phyloP scores from a whole-genome alignment of 2,797 vertebrate species.

The Cheirogaleus major region DNA sequence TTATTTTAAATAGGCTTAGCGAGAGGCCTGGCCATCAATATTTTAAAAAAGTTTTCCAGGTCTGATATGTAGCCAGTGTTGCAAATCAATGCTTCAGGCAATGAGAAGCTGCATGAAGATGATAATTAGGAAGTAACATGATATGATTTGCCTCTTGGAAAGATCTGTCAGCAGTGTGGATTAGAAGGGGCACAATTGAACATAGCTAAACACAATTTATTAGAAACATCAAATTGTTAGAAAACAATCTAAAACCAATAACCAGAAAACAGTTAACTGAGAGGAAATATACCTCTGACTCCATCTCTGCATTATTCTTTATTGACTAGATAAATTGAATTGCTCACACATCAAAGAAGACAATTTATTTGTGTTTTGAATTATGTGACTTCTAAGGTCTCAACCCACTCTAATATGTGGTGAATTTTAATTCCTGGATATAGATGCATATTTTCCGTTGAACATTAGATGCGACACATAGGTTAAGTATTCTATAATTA shows the following conservation, averaged over 20 bases:
- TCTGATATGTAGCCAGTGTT: neutral
- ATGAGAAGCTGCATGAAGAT: neutral
- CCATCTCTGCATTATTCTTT: conserved; percentile 29
- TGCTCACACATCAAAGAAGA: conserved; percentile 34
- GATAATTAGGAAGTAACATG: conserved; percentile 21
- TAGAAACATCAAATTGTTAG: conserved; percentile 43
- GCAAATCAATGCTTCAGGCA: conserved; percentile 19
- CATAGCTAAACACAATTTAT: conserved; percentile 10
- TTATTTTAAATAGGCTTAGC: neutral
- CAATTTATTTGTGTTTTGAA: conserved; percentile 28
- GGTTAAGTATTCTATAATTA: neutral
- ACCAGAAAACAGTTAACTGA: conserved; percentile 42
- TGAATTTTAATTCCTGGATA: neutral
- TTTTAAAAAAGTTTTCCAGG: neutral
- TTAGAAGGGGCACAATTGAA: neutral
- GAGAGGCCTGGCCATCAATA: neutral
- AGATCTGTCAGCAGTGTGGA: neutral
- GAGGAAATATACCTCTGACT: conserved; percentile 51
- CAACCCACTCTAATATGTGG: neutral
- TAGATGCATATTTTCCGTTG: neutral
- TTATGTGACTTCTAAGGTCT: neutral
- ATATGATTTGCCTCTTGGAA: conserved; percentile 32
- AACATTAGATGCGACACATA: neutral
- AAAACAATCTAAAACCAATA: conserved; percentile 58
- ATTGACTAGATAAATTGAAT: conserved; percentile 52